These are phyloP conservation scores for Bolinopsis microptera DNA, from an alignment of 37 sponge, comb jelly and placozoan species.

Conservation along the genomic window DNA sequence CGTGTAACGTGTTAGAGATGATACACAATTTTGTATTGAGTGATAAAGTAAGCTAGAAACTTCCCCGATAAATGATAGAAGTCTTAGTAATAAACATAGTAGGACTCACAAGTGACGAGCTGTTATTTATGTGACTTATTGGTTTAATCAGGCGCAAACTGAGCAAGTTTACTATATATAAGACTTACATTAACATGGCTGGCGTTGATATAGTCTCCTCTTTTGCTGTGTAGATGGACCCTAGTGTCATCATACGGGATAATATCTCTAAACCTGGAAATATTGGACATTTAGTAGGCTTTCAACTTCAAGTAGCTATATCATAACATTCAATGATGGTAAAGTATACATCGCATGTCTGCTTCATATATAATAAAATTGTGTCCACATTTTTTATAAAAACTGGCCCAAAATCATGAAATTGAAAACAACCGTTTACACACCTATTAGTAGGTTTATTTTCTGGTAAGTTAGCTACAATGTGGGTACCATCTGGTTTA, in stretches of 20 bases:
- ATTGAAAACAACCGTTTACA: no score
- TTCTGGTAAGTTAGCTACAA: slow-evolving; percentile 25
- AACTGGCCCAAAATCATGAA: no score
- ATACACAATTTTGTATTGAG: no score
- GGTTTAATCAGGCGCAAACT: no score
- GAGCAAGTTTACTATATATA: background rate
- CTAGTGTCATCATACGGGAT: slow-evolving; percentile 59
- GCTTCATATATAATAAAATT: background rate
- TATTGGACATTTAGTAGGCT: background rate
- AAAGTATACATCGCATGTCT: no score
- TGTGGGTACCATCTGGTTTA: slow-evolving; percentile 16
- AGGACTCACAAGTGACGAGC: no score
- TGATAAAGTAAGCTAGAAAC: background rate
- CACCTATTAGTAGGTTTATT: slow-evolving; percentile 60
- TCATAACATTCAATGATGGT: no score
- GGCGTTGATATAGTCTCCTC: slow-evolving; percentile 42
- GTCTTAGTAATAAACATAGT: no score
- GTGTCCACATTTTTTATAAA: no score
- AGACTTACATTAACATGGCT: slow-evolving; percentile 39
- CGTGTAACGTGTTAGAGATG: background rate
- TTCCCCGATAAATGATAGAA: background rate
- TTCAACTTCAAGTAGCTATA: no score
- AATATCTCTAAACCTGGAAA: slow-evolving; percentile 47
- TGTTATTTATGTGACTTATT: no score
- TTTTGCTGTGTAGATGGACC: background rate